These are phyloP conservation scores for Vanessa tameamea DNA, from an alignment of 1,140 invertebrate genomes.

Conservation along the genomic window DNA sequence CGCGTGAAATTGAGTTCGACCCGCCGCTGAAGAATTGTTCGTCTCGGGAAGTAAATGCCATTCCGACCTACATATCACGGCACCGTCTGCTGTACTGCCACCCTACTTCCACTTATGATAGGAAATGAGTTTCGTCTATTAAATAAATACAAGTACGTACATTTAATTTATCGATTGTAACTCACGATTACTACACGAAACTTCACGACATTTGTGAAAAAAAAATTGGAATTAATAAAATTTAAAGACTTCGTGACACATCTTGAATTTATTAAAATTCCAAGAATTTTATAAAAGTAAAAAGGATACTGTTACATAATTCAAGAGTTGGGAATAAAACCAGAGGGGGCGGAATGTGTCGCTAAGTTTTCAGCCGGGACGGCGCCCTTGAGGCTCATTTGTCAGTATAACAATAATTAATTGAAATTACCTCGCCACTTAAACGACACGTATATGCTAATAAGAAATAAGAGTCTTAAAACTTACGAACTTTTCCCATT, in stretches of 20 bases:
- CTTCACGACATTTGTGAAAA: no score
- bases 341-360: slow-evolving; percentile 53
- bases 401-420: slow-evolving; percentile 68
- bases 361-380: slow-evolving; percentile 62
- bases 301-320: slow-evolving; percentile 57
- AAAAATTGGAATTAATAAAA: no score
- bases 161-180: no score
- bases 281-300: slow-evolving; percentile 52
- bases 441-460: not conserved
- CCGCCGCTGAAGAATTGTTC: slow-evolving; percentile 65
- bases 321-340: slow-evolving; percentile 50
- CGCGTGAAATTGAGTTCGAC: slow-evolving; percentile 75
- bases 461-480: not conserved
- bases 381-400: slow-evolving; percentile 60
- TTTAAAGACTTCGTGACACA: slow-evolving; percentile 38
- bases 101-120: slow-evolving; percentile 33
- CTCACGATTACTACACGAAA: no score
- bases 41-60: slow-evolving; percentile 51
- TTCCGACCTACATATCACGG: slow-evolving; percentile 43
- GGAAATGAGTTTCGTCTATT: slow-evolving; percentile 15
- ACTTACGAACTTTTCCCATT: not conserved
- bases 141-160: not conserved
- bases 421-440: slow-evolving; percentile 59
- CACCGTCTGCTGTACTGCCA: slow-evolving; percentile 29
- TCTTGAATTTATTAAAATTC: slow-evolving; percentile 48